Conservation (phyloP, 2,888 invertebrate genomes). For the Drosophila hamatofila region DNA sequence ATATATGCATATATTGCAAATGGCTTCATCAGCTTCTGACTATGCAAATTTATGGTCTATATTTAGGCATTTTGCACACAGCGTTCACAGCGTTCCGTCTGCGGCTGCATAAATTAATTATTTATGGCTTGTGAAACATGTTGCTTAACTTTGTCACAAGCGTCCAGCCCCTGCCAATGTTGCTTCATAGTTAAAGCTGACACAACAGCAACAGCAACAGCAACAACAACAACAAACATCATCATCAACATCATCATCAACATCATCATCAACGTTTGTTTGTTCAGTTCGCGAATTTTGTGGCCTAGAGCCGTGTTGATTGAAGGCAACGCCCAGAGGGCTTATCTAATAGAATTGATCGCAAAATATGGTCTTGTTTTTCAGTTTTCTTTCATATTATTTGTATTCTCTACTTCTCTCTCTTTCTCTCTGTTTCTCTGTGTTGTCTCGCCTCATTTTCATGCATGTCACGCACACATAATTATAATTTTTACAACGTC, state of each 20-base stretch:
- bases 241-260: slow-evolving; percentile 20
- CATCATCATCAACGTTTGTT: slow-evolving; percentile 56
- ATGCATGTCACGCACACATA: slow-evolving; percentile 73
- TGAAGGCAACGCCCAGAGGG: slow-evolving; percentile 36
- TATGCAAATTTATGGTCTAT: slow-evolving; percentile 73
- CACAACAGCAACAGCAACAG: slow-evolving; percentile 27
- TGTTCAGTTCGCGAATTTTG: slow-evolving; percentile 57
- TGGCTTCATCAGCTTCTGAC: slow-evolving; percentile 69
- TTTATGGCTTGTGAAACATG: slow-evolving; percentile 73
- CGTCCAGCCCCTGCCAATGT: background rate
- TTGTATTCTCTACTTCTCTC: background rate
- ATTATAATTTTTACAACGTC: slow-evolving; percentile 81
- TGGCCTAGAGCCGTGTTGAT: slow-evolving; percentile 37
- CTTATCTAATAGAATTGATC: slow-evolving; percentile 76
- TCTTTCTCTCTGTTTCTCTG: background rate
- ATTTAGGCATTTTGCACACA: slow-evolving; percentile 76
- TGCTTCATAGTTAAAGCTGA: slow-evolving; percentile 17
- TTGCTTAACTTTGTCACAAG: slow-evolving; percentile 45
- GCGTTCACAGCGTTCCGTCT: slow-evolving; percentile 48
- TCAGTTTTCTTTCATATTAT: slow-evolving; percentile 22
- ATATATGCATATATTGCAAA: slow-evolving; percentile 38
- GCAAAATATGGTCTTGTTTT: slow-evolving; percentile 71
- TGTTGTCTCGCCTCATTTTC: slow-evolving; percentile 34
- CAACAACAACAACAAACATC: slow-evolving; percentile 32
- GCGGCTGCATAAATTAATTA: slow-evolving; percentile 76